Evolutionary conservation across 1,140 invertebrate species (phyloP), one percentile per base, ranked within the genome.

Genomic region (Semibalanus balanoides): DNA sequence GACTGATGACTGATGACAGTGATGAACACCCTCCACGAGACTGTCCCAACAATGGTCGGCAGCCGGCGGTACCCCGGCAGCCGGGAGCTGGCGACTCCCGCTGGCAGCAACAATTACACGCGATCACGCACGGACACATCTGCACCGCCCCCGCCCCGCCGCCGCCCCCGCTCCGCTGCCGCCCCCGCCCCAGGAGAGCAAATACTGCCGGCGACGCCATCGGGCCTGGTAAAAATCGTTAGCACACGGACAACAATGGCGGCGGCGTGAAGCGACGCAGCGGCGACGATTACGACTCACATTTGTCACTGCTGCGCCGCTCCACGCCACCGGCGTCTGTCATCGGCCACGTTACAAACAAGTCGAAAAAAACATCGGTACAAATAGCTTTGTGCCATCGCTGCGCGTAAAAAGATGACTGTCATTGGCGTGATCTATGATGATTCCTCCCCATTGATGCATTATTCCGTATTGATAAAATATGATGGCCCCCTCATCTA

Each of bases 401-500:
- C 51, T 25, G 51, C 51, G 51, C 9, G 51, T 64, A 64, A 64
- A 64, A 64, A 64, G 51, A 64, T 64, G 51, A 64, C 51, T 64
- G 51, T 64, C 51, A 64, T 64, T 64, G 51, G 51, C 22, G 22
- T 64, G 51, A 64, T 64, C 51, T 64, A 64, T 64, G 51, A 25
- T 64, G 51, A 64, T 64, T 64, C 22, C 51, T 1, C 51, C 22
- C 51, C 22, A 64, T 64, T 64, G 51, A 64, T 7, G 22, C 51
- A 64, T 64, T 64, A 64, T 64, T 19, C 51, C 51, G 51, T 64
- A 64, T 64, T 64, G 51, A 64, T 64, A 64, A 64, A 64, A 64
- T 64, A 64, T 64, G 51, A 64, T 64, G 51, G 51, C 14, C 51
- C 51, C 51, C 51, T 64, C 51, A 64, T 64, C 51, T 64, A 64